Conservation (phyloP, 2,797 vertebrate genomes). For the Lepus townsendii region DNA sequence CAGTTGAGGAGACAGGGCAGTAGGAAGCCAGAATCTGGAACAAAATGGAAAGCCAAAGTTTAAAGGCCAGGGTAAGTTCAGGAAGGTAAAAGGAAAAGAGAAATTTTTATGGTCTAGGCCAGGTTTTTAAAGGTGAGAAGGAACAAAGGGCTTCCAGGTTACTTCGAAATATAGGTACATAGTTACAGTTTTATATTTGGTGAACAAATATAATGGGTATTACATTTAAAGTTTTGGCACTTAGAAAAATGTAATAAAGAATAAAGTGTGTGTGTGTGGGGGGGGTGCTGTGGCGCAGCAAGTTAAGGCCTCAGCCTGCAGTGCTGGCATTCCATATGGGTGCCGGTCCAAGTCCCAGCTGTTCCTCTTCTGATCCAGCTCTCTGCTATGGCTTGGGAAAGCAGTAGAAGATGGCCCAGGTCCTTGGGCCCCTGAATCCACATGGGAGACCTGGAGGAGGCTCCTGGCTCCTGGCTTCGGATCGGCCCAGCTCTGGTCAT, state of each 20-base stretch:
- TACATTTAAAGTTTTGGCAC: slow-evolving; percentile 28
- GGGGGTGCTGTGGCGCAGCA: too few relatives aligned
- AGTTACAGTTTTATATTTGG: slow-evolving; percentile 47
- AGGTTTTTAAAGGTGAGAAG: slow-evolving; percentile 49
- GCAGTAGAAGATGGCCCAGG: too few relatives aligned
- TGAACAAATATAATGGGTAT: slow-evolving; percentile 20
- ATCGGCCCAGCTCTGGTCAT: too few relatives aligned
- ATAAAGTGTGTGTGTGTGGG: too few relatives aligned
- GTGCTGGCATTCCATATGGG: too few relatives aligned
- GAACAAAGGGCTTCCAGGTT: not conserved
- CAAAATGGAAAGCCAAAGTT: not conserved
- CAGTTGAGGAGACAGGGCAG: not conserved
- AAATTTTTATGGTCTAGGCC: not conserved
- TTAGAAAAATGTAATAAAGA: not conserved
- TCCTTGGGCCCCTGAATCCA: too few relatives aligned
- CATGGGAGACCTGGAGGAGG: too few relatives aligned
- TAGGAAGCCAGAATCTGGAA: not conserved
- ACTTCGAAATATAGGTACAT: not conserved
- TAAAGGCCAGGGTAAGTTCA: not conserved
- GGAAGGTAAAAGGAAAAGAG: not conserved
- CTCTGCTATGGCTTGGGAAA: too few relatives aligned
- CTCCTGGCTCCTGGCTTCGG: too few relatives aligned
- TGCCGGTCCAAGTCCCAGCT: too few relatives aligned
- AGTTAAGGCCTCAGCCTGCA: too few relatives aligned
- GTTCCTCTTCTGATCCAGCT: too few relatives aligned